Base-by-base conservation (phyloP, 2,113 vertebrate genomes). In the Asarcornis scutulata region DNA sequence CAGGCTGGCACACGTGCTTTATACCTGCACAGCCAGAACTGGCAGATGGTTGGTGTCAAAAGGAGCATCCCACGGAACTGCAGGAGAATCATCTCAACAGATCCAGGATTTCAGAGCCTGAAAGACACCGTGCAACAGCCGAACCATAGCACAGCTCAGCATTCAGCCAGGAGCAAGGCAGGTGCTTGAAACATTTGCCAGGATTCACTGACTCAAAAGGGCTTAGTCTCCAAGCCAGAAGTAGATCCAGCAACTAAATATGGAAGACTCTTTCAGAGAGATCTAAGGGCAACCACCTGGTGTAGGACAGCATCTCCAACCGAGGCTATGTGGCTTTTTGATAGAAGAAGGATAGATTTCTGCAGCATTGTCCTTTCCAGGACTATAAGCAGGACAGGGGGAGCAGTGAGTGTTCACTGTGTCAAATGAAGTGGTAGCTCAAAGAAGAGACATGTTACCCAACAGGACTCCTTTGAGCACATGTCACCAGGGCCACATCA, bases 161-260 rank as follows among this genome's bases (percentile, higher is more conserved):
- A 63, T 89, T 84, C 80, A 81, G 91, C 87, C 89, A 96, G 87
- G 88, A 88, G 73, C 78, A 94, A 94, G 81, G 83, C 88, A 96
- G 93, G 91, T 96, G 89, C 83, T 93, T 72, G 34, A 79, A 75
- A 68, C 15, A 1, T 56, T 88, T 94, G 91, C 93, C 88, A 96
- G 55, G 46, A 88, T 83, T 85, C 66, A 67, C 27, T 88, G 71
- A 94, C 55, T 93, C 66, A 79, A 76, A 91, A 13, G 6, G 42
- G n/a, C 36, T 89, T 60, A 83, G 76, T 50, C 40, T 87, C 59
- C 63, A 76, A 91, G 34, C 75, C 68, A 69, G 68, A 96, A 90
- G 74, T 29, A 86, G 79, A 93, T 73, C 55, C 7, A 2, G 36
- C 46, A 96, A 86, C 82, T 52, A 31, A n/a, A 32, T 63, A 27